phyloP scores from a whole-genome alignment of 1,140 invertebrate species.

The Nasonia longicornis region DNA sequence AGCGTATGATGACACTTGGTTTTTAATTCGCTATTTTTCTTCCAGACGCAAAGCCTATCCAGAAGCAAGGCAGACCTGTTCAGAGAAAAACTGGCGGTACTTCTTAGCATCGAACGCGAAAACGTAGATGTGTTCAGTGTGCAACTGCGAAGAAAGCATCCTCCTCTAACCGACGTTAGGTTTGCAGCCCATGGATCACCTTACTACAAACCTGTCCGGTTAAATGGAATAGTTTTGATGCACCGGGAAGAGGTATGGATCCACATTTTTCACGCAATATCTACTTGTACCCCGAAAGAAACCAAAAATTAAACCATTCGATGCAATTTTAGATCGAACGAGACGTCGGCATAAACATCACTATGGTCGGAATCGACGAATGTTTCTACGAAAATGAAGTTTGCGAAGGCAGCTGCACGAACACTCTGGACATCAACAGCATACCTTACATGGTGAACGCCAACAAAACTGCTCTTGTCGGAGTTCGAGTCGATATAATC shows the following conservation, averaged over 20 bases:
- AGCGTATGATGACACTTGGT: not conserved
- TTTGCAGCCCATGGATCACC: constrained; percentile 96
- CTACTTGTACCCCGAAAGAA: too few relatives aligned
- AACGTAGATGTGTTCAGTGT: constrained; percentile 98
- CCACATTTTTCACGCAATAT: not conserved
- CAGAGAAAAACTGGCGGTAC: constrained; percentile 85
- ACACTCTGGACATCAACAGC: constrained; percentile 87
- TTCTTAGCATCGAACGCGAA: constrained; percentile 85
- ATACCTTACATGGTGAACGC: constrained; percentile 96
- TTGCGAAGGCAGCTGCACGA: constrained; percentile 96
- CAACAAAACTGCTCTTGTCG: constrained; percentile 94
- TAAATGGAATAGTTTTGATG: constrained; percentile 95
- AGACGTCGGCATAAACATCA: constrained; percentile 93
- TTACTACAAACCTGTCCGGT: constrained; percentile 92
- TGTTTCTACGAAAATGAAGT: constrained; percentile 95
- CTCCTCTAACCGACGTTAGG: constrained; percentile 91
- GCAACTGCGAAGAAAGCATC: constrained; percentile 85
- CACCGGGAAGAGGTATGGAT: constrained; percentile 84
- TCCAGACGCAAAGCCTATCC: constrained; percentile 80
- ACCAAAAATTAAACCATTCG: too few relatives aligned
- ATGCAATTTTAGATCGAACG: constrained; percentile 80
- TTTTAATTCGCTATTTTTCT: constrained; percentile 42
- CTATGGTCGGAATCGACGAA: constrained; percentile 98
- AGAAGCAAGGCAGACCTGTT: constrained; percentile 91
- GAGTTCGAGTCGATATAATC: constrained; percentile 89